Base-by-base conservation (phyloP, 2,888 invertebrate genomes). In the Aproaerema taeniolella region DNA sequence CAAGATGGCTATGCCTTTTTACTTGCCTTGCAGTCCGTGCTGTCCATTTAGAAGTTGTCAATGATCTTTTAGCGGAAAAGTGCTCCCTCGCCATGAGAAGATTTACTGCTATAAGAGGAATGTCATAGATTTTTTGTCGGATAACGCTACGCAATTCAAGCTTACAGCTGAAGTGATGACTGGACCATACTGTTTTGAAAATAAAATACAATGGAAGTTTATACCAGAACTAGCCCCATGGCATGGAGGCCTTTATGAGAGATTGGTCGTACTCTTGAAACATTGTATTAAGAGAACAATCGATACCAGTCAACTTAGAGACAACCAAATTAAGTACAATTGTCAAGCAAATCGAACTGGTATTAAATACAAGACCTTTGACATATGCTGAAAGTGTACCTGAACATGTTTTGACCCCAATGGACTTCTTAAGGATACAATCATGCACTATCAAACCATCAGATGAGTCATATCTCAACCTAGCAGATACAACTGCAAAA, bases 291-390 rank as follows among this genome's bases (percentile, higher is more conserved):
- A n/a, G n/a, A n/a, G n/a, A n/a, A n/a, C n/a, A n/a, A n/a, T n/a
- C n/a, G n/a, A n/a, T n/a, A n/a, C n/a, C n/a, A n/a, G n/a, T n/a
- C n/a, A n/a, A n/a, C n/a, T n/a, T n/a, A n/a, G n/a, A n/a, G n/a
- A 41, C 9, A 39, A 4, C 12, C 44, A 45, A 11, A 9, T 46
- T 15, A 1, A 1, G 2, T n/a, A 46, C 45, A 3, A 13, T 47
- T 20, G 40, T 47, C 2, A 47, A 44, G 15, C 45, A 47, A 34
- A 31, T 47, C 5, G 45, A 47, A 11, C 36, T 41, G 0, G 39
- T 43, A 1, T 7, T 47, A 3, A 47, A 45, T 14, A 39, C 38
- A 1, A 16, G 49, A 34, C 49, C 49, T 1, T 15, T 44, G 2
- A 45, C 44, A 5, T 7, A 13, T 8, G 46, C 44, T 1, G 39